Percentiles rank a stretch among this genome's conserved stretches.
These are phyloP conservation scores for Strongylocentrotus purpuratus DNA, from an alignment of 35 echinoderm and acorn worm genomes.

Conservation along the genomic window DNA sequence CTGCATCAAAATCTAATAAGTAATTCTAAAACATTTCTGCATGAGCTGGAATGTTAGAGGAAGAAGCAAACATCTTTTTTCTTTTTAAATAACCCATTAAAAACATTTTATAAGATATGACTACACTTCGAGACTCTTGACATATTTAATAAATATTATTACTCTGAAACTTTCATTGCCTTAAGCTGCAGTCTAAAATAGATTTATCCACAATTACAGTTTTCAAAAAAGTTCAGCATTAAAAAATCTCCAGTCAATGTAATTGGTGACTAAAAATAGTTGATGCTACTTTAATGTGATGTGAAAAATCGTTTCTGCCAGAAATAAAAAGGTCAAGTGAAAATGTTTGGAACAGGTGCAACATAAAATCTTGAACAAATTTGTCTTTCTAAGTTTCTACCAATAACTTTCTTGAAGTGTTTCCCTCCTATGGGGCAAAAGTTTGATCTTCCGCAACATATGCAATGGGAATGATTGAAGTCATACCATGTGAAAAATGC, in stretches of 20 bases:
- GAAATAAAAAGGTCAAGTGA: background rate
- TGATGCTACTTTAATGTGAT: background rate
- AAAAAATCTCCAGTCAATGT: background rate
- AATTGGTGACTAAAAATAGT: background rate
- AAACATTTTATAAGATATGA: no score
- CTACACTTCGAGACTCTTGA: no score
- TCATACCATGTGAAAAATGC: background rate
- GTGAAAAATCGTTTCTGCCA: background rate
- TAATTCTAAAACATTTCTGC: no score
- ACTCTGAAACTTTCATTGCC: no score
- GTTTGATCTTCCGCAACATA: background rate
- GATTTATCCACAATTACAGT: no score
- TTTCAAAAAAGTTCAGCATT: background rate
- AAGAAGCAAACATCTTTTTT: no score
- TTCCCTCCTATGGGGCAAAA: background rate
- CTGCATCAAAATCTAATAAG: no score
- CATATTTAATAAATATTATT: no score
- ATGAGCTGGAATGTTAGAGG: no score
- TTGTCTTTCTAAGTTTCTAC: background rate
- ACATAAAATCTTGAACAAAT: constrained; percentile 19
- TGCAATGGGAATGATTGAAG: background rate
- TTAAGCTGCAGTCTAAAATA: no score
- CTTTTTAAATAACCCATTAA: no score
- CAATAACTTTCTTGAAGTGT: background rate
- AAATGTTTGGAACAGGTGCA: background rate